A percentile compares a stretch with the other conserved stretches of the same genome.
Evolutionary conservation across 2,888 invertebrate species (phyloP).

Genomic region (Temnothorax rugatulus): DNA sequence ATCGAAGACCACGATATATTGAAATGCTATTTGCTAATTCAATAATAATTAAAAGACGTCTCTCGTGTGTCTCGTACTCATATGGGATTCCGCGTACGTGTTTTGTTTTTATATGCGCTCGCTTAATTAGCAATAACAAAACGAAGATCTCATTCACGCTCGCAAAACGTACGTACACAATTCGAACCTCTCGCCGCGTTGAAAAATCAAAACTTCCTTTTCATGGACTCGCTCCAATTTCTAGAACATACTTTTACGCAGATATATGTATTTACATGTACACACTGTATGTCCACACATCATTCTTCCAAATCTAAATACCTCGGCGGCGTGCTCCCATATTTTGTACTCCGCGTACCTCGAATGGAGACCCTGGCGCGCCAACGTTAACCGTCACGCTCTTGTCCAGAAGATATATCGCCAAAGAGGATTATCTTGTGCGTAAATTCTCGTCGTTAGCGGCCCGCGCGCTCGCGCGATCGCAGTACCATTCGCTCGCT

Average conservation of each 20-base stretch:
- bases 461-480: constrained; percentile 16
- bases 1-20: constrained; percentile 26
- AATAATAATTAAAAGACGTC: neutral
- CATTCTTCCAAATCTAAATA: constrained; percentile 40
- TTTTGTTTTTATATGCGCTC: neutral
- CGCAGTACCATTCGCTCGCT: constrained; percentile 7
- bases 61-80: neutral
- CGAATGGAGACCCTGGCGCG: constrained; percentile 29
- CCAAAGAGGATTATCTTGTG: constrained; percentile 55
- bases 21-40: constrained; percentile 15
- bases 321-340: constrained; percentile 4
- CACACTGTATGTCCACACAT: neutral
- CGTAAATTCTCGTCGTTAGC: constrained; percentile 54
- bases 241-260: neutral
- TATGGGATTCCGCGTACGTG: neutral
- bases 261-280: neutral
- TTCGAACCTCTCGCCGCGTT: too few species aligned
- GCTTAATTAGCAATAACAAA: neutral
- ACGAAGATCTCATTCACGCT: neutral
- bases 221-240: neutral
- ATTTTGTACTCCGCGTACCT: neutral
- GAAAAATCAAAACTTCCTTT: neutral
- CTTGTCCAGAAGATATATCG: constrained; percentile 52
- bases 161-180: neutral
- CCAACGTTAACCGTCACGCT: constrained; percentile 42